These are phyloP conservation scores for Oreochromis spilurus DNA, from an alignment of 2,113 vertebrate species.

Conservation along the genomic window DNA sequence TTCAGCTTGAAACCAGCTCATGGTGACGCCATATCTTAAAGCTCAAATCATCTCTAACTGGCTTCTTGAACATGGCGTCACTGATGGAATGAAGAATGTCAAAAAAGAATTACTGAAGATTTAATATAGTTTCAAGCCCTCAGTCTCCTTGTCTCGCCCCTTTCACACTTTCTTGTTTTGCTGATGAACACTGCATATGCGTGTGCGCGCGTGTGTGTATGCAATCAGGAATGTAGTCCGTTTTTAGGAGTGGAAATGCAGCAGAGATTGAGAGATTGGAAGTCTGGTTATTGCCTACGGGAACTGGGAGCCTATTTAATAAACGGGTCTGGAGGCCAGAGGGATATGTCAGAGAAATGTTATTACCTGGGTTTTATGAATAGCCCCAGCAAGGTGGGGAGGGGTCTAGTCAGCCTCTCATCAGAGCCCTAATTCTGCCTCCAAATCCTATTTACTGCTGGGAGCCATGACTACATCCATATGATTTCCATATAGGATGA, in stretches of 20 bases:
- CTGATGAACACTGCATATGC: neutral
- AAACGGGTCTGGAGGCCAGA: constrained; percentile 47
- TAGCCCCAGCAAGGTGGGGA: constrained; percentile 31
- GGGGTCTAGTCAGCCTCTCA: constrained; percentile 50
- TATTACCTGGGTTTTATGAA: constrained; percentile 68
- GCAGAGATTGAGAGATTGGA: constrained; percentile 37
- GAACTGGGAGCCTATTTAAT: constrained; percentile 57
- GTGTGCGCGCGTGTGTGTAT: neutral
- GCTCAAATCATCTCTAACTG: neutral
- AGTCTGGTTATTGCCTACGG: constrained; percentile 55
- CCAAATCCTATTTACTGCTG: constrained; percentile 37
- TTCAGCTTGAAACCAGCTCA: neutral
- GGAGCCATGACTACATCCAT: neutral
- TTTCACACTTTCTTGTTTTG: neutral
- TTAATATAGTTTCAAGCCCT: neutral
- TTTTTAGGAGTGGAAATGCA: neutral
- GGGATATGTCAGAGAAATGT: constrained; percentile 65
- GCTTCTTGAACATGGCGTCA: neutral
- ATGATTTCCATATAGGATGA: constrained; percentile 12
- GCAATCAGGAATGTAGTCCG: neutral
- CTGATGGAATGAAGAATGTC: neutral
- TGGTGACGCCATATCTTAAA: neutral
- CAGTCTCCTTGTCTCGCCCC: neutral
- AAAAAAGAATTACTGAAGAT: neutral
- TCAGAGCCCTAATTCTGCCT: constrained; percentile 27